Conservation (phyloP, 2,113 vertebrate genomes). For the Anarhynchus alexandrinus region DNA sequence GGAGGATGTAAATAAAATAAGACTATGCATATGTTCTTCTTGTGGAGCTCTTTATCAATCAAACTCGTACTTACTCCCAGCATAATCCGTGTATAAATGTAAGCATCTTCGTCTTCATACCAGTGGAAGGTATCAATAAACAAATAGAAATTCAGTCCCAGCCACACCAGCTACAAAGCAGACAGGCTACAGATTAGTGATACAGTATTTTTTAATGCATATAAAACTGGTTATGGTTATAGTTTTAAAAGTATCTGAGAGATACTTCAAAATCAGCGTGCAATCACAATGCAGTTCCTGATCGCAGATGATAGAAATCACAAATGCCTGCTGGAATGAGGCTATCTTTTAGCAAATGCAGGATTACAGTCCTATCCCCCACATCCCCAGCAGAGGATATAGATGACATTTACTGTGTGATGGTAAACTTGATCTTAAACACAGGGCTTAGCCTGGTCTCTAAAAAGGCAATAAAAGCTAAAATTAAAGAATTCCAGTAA, state of each 20-base stretch:
- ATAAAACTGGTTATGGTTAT: background rate
- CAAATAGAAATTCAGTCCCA: slow-evolving; percentile 78
- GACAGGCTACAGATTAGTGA: slow-evolving; percentile 11
- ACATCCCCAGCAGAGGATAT: background rate
- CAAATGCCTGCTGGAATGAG: background rate
- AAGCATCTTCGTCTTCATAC: slow-evolving; percentile 76
- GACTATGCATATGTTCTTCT: background rate
- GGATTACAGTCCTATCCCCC: background rate
- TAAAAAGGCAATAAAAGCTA: background rate
- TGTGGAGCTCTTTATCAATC: background rate
- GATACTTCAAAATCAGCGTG: background rate
- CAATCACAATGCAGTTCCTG: background rate
- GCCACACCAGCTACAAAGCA: slow-evolving; percentile 72
- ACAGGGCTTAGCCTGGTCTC: background rate
- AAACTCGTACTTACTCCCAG: slow-evolving; percentile 77
- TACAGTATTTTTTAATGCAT: background rate
- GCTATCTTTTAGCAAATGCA: background rate
- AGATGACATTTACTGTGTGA: background rate
- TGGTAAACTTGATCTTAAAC: background rate
- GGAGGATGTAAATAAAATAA: background rate
- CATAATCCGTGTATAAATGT: slow-evolving; percentile 78
- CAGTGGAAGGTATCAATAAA: slow-evolving; percentile 77
- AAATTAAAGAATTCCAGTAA: background rate
- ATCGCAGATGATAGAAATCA: background rate
- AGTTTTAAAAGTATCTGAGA: background rate